A percentile compares a stretch with the other conserved stretches of the same genome.
Evolutionary conservation across 2,797 vertebrate genomes (phyloP).

Genomic region (Dicrostonyx torquatus): DNA sequence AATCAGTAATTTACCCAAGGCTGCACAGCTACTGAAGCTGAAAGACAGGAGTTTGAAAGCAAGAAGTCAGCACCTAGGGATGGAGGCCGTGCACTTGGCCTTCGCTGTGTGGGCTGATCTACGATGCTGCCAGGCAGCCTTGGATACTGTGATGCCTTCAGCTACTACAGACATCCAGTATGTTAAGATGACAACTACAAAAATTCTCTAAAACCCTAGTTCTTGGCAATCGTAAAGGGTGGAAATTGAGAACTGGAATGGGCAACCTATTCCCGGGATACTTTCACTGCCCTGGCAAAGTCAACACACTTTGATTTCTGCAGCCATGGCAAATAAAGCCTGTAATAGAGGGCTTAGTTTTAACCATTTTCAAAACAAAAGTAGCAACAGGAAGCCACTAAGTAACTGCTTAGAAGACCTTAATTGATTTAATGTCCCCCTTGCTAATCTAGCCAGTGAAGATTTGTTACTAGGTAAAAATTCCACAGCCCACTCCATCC

Average conservation of each 20-base stretch:
- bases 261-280: not conserved
- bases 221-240: constrained; percentile 14
- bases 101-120: not conserved
- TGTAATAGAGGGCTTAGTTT: constrained; percentile 45
- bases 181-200: not conserved
- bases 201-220: not conserved
- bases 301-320: constrained; percentile 26
- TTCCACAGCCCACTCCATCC: not conserved
- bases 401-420: not conserved
- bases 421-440: not conserved
- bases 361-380: constrained; percentile 46
- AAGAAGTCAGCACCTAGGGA: not conserved
- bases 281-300: constrained; percentile 35
- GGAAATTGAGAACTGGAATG: constrained; percentile 22
- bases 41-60: not conserved
- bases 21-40: not conserved
- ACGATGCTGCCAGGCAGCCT: not conserved
- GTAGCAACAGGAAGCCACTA: constrained; percentile 34
- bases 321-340: not conserved
- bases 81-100: not conserved
- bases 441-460: not conserved
- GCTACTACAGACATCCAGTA: not conserved
- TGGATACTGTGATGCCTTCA: not conserved
- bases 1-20: not conserved
- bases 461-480: constrained; percentile 2